A percentile compares a stretch with the other conserved stretches of the same genome.
Evolutionary conservation across 2,888 invertebrate genomes (phyloP).

Genomic region (Sylvicola fuscatus): DNA sequence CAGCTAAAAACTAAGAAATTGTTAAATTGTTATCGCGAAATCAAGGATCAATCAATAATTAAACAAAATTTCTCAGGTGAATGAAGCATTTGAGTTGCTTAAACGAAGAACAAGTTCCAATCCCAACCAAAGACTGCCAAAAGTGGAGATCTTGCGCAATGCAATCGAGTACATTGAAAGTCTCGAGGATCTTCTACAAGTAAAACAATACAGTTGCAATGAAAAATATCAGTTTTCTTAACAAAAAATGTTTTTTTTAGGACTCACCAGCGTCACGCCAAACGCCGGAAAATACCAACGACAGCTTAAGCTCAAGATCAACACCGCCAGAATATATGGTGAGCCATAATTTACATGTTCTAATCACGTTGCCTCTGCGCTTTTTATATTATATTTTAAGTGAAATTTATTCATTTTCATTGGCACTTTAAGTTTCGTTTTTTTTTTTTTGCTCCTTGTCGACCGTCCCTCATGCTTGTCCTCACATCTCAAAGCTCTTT

Average conservation of each 20-base stretch:
- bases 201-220: slow-evolving; percentile 10
- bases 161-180: slow-evolving; percentile 97
- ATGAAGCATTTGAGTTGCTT: slow-evolving; percentile 93
- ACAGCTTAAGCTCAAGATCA: slow-evolving; percentile 18
- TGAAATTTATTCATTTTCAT: too few relatives aligned
- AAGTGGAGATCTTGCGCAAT: slow-evolving; percentile 90
- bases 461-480: too few relatives aligned
- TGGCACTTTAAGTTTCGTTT: too few relatives aligned
- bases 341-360: slow-evolving; percentile 10
- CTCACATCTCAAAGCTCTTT: too few relatives aligned
- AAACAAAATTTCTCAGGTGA: slow-evolving; percentile 47
- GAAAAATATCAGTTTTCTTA: neutral
- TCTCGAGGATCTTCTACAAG: slow-evolving; percentile 62
- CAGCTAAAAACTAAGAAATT: slow-evolving; percentile 10
- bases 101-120: slow-evolving; percentile 84
- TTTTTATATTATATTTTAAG: too few relatives aligned
- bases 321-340: slow-evolving; percentile 25
- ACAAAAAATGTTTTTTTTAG: slow-evolving; percentile 9
- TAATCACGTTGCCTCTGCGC: neutral
- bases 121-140: slow-evolving; percentile 90
- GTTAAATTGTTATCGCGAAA: too few relatives aligned
- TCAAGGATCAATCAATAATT: too few relatives aligned
- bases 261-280: slow-evolving; percentile 21
- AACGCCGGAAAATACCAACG: slow-evolving; percentile 18
- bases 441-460: too few relatives aligned